These are phyloP conservation scores for Pachypanchax playfairii DNA, from an alignment of 2,113 vertebrate genomes.

Conservation along the genomic window DNA sequence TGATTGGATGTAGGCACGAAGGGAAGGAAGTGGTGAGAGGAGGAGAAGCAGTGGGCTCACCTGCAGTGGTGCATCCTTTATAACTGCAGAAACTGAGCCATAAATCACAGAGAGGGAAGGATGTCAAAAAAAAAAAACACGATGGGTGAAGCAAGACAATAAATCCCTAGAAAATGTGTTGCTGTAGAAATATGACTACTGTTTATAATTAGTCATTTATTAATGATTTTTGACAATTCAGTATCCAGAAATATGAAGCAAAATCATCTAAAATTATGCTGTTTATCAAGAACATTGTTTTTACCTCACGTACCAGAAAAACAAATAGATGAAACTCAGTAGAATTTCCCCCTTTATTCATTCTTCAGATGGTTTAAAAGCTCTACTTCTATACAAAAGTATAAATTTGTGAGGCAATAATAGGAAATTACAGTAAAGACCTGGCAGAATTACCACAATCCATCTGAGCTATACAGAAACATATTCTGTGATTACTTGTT, in stretches of 20 bases:
- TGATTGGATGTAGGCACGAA: conserved; percentile 58
- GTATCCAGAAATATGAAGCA: conserved; percentile 36
- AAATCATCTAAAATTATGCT: conserved; percentile 16
- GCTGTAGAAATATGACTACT: conserved; percentile 17
- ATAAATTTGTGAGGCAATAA: conserved; percentile 28
- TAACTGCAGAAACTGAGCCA: conserved; percentile 37
- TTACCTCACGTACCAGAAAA: neutral
- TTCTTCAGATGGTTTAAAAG: conserved; percentile 16
- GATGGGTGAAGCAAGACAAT: conserved; percentile 1
- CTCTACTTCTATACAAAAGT: conserved; percentile 2
- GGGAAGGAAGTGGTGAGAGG: conserved; percentile 22
- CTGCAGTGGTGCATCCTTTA: conserved; percentile 66
- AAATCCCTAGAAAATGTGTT: conserved; percentile 1
- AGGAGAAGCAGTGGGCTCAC: conserved; percentile 44
- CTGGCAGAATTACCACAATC: conserved; percentile 37
- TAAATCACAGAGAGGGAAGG: conserved; percentile 51
- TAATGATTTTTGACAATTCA: conserved; percentile 32
- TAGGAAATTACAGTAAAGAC: conserved; percentile 38
- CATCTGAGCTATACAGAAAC: conserved; percentile 41
- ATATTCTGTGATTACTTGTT: conserved; percentile 48
- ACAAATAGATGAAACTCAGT: neutral
- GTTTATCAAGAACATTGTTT: too few relatives aligned
- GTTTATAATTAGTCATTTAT: conserved; percentile 26
- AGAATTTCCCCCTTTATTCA: neutral
- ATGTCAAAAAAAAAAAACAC: conserved; percentile 14